These are phyloP conservation scores for Desmophyllum pertusum DNA, from an alignment of 92 coral and sea anemone species.

Conservation along the genomic window DNA sequence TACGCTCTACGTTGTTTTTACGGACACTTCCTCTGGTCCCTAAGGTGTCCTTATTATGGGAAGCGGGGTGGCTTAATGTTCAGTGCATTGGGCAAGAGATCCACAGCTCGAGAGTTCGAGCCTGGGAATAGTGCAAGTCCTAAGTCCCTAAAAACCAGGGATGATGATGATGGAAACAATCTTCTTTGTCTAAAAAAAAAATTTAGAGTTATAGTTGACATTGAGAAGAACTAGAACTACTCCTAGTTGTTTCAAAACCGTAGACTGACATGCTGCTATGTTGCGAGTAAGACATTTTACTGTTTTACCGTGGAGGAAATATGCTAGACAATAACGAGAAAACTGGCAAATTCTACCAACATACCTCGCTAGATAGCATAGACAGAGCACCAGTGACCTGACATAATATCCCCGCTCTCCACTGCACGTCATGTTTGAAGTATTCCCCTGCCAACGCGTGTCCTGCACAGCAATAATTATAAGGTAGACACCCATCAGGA, in stretches of 20 bases:
- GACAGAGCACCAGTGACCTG: slow-evolving; percentile 65
- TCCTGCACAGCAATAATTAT: slow-evolving; percentile 63
- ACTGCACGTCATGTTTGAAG: slow-evolving; percentile 65
- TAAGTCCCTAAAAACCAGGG: too few species aligned
- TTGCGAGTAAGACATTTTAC: background rate
- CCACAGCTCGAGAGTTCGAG: too few species aligned
- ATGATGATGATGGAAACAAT: too few species aligned
- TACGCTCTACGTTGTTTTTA: too few species aligned
- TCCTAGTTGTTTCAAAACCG: background rate
- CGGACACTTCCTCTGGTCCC: background rate
- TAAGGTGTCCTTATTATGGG: background rate
- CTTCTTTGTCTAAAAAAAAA: too few species aligned
- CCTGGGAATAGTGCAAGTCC: too few species aligned
- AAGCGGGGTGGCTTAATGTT: too few species aligned
- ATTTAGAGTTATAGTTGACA: too few species aligned
- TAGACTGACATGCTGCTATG: background rate
- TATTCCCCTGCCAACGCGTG: slow-evolving; percentile 66
- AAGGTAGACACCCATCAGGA: slow-evolving; percentile 73
- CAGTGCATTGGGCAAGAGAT: too few species aligned
- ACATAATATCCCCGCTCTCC: slow-evolving; percentile 56
- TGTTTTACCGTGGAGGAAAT: background rate
- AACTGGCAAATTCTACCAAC: background rate
- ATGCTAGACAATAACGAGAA: background rate
- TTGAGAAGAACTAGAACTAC: background rate
- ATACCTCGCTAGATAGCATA: slow-evolving; percentile 68